A percentile compares a stretch with the other conserved stretches of the same genome.
Conservation (phyloP, 1,140 invertebrate genomes). For the Grapholita molesta region DNA sequence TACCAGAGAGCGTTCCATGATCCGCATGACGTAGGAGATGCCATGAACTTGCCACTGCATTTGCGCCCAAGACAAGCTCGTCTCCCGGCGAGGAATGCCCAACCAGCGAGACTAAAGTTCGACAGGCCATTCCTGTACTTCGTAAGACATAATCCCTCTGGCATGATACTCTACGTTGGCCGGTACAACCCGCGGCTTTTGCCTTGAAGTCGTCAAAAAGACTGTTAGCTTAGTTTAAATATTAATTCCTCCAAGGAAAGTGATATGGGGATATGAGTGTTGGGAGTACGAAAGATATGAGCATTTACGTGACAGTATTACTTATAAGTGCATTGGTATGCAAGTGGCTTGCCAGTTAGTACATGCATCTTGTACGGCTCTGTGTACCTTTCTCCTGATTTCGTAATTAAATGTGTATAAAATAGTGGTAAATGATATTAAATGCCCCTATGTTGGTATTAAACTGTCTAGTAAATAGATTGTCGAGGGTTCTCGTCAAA, state of each 20-base stretch:
- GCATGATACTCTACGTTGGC: constrained; percentile 91
- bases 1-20: constrained; percentile 81
- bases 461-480: constrained; percentile 24
- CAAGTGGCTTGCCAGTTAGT: constrained; percentile 32
- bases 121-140: constrained; percentile 92
- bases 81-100: constrained; percentile 78
- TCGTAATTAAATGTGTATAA: constrained; percentile 44
- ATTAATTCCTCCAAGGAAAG: constrained; percentile 67
- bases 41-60: constrained; percentile 81
- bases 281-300: constrained; percentile 62
- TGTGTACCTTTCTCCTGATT: constrained; percentile 51
- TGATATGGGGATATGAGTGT: constrained; percentile 64
- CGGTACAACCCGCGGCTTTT: constrained; percentile 89
- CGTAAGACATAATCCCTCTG: constrained; percentile 91
- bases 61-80: constrained; percentile 84
- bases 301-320: constrained; percentile 75
- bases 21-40: constrained; percentile 80
- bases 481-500: constrained; percentile 31
- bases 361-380: constrained; percentile 31
- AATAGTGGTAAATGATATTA: constrained; percentile 27
- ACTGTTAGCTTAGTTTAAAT: constrained; percentile 72
- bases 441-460: constrained; percentile 23
- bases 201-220: constrained; percentile 77
- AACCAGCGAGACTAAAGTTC: constrained; percentile 84
- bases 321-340: constrained; percentile 53